Conservation (phyloP, 2,888 invertebrate genomes). For the Synanthedon myopaeformis region DNA sequence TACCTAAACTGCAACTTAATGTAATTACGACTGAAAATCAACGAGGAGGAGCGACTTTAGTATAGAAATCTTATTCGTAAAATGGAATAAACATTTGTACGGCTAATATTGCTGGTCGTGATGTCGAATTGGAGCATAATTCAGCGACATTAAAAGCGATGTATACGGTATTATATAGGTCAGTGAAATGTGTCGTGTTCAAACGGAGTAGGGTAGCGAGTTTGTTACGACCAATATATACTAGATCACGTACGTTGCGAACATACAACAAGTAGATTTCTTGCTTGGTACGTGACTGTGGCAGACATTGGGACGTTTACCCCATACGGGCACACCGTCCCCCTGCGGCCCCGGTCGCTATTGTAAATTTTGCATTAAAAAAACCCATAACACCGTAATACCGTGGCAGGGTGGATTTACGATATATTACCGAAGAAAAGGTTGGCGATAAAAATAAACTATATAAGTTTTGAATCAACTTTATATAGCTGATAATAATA, state of each 20-base stretch:
- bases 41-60: too few relatives aligned
- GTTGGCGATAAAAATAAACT: too few relatives aligned
- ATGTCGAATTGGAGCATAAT: neutral
- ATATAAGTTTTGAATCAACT: too few relatives aligned
- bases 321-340: neutral
- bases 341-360: neutral
- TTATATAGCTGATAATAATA: too few relatives aligned
- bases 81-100: too few relatives aligned
- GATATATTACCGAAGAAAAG: too few relatives aligned
- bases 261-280: neutral
- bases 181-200: neutral
- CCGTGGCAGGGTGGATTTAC: too few relatives aligned
- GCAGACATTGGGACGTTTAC: neutral
- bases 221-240: neutral
- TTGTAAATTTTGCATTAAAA: neutral
- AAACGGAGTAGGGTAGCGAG: neutral
- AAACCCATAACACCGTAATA: neutral
- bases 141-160: neutral
- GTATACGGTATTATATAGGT: neutral
- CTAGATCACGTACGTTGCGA: neutral
- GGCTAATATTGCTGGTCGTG: neutral
- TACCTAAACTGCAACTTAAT: too few relatives aligned
- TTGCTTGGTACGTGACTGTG: neutral
- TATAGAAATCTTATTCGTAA: too few relatives aligned
- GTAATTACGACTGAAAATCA: too few relatives aligned